Evolutionary conservation across 2,797 vertebrate genomes (phyloP), one percentile per base, ranked within the genome.

Genomic region (Leptatherina wallacei): DNA sequence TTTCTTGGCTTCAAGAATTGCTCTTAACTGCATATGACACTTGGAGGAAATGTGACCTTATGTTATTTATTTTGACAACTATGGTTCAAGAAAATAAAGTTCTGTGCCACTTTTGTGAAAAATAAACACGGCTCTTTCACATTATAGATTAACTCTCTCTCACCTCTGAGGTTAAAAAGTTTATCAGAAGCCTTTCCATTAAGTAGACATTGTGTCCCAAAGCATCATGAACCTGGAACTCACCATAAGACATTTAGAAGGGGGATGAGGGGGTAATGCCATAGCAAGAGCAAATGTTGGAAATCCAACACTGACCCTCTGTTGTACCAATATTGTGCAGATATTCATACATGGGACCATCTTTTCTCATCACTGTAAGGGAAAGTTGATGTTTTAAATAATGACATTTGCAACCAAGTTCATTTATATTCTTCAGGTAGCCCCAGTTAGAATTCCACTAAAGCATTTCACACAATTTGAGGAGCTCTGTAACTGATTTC

Each of bases 1-100:
- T 69, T 52, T 24, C 42, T 44, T 57, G 56, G 67, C 60, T 73
- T 77, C 27, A 51, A 30, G 35, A 58, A 5, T 22, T 40, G 24
- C 16, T 65, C 32, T 54, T 62, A 42, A 47, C 59, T 67, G 29
- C 13, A 55, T 20, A 40, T 73, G 64, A 66, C 61, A 78, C 49
- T 68, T 40, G 0, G 49, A 75, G 6, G 55, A 62, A 77, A 78
- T 38, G 27, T 60, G 52, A 58, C 27, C 60, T 38, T 27, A 11
- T 54, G 55, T n/a, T 30, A 61, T 69, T 49, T 65, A 38, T 36
- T 76, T 54, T 66, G 27, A 67, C 35, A 67, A 27, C 32, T 58
- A 24, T 36, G 6, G 65, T 33, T 0, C 7, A 55, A 42, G 11
- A 9, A 42, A 68, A n/a, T 18, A 20, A 65, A 36, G 1, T 0